These are phyloP conservation scores for Oophaga pumilio DNA, from an alignment of 2,113 vertebrate species.

Conservation along the genomic window DNA sequence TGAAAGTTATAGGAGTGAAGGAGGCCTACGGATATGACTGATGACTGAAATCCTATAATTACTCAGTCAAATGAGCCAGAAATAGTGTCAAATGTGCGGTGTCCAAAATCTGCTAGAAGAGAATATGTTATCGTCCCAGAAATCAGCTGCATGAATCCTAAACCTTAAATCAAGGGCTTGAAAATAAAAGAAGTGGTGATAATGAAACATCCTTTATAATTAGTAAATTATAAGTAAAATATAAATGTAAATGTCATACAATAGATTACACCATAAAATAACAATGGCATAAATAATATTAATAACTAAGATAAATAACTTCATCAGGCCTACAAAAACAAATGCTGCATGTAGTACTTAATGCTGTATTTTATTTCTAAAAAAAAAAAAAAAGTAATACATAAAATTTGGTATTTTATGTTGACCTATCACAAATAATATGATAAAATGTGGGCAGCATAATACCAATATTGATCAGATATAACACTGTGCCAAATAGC, in stretches of 20 bases:
- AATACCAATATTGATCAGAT: too few species aligned
- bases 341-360: background rate
- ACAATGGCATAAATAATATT: background rate
- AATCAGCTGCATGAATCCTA: constrained; percentile 53
- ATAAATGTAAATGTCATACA: background rate
- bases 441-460: too few species aligned
- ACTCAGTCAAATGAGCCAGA: constrained; percentile 63
- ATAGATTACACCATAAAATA: background rate
- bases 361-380: too few species aligned
- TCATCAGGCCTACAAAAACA: background rate
- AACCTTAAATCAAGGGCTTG: constrained; percentile 56
- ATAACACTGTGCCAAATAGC: too few species aligned
- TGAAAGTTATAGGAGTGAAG: constrained; percentile 50
- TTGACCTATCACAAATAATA: too few species aligned
- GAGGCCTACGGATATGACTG: constrained; percentile 55
- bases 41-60: constrained; percentile 63
- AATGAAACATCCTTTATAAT: constrained; percentile 6
- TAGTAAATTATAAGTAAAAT: background rate
- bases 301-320: too few species aligned
- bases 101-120: constrained; percentile 54
- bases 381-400: too few species aligned
- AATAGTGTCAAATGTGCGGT: constrained; percentile 57
- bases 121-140: constrained; percentile 59
- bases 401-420: too few species aligned
- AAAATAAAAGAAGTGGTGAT: constrained; percentile 13